Conservation (phyloP, 2,113 vertebrate species). For the Fregata magnificens region DNA sequence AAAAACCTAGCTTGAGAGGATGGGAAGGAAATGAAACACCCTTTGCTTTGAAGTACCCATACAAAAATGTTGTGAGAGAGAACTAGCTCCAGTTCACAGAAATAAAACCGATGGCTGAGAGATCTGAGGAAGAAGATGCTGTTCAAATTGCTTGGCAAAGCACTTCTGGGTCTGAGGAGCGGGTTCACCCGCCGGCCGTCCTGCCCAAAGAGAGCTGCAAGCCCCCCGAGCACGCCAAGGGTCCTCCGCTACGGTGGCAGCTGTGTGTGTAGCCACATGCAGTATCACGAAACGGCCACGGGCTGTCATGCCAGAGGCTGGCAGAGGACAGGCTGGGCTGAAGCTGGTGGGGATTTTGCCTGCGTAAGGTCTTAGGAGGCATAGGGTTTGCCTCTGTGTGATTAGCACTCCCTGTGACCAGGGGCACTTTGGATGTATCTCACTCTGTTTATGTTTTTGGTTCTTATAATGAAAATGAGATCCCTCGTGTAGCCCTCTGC, state of each 20-base stretch:
- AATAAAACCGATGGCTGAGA: neutral
- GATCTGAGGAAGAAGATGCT: neutral
- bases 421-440: conserved; percentile 16
- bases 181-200: neutral
- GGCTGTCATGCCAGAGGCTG: neutral
- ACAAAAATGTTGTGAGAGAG: neutral
- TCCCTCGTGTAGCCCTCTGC: conserved; percentile 61
- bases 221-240: rapidly evolving
- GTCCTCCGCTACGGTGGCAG: neutral
- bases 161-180: rapidly evolving
- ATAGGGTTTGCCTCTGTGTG: neutral
- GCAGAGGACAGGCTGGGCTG: neutral
- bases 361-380: neutral
- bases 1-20: conserved; percentile 32
- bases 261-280: rapidly evolving
- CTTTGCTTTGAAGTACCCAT: conserved; percentile 6
- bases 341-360: neutral
- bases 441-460: conserved; percentile 52
- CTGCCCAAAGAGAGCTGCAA: neutral
- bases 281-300: rapidly evolving
- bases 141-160: neutral
- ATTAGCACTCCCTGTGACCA: conserved; percentile 32
- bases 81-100: neutral
- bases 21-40: conserved; percentile 69
- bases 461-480: conserved; percentile 64